Conservation (phyloP, 2,888 invertebrate species). For the Odontothrips loti region DNA sequence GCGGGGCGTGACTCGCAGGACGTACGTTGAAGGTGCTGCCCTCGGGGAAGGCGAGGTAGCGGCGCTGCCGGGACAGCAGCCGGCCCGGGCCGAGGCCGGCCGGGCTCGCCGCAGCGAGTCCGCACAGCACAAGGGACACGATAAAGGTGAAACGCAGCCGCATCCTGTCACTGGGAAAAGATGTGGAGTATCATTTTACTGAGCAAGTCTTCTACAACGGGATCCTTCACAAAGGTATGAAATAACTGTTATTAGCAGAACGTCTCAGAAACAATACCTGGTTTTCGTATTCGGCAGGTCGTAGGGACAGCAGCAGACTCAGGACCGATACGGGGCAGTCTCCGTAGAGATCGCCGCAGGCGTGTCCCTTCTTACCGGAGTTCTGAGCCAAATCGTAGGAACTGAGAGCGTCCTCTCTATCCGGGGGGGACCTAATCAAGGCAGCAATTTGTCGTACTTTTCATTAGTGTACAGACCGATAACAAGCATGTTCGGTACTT, state of each 20-base stretch:
- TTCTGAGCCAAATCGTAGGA: neutral
- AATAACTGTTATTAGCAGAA: too few species aligned
- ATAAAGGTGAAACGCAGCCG: neutral
- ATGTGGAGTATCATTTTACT: too few species aligned
- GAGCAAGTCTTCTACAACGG: too few species aligned
- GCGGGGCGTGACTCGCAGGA: neutral
- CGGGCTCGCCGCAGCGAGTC: neutral
- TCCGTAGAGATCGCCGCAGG: neutral
- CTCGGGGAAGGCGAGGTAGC: slow-evolving; percentile 12
- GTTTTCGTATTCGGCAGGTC: too few species aligned
- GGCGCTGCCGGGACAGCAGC: neutral
- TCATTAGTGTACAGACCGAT: too few species aligned
- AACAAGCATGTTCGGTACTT: too few species aligned
- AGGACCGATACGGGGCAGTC: slow-evolving; percentile 13
- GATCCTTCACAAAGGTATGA: too few species aligned
- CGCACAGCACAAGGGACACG: neutral
- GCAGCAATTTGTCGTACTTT: too few species aligned
- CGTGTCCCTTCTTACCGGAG: neutral
- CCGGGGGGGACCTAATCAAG: neutral
- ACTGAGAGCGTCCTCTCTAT: neutral
- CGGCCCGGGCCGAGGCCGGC: neutral
- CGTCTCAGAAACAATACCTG: too few species aligned
- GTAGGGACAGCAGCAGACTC: neutral
- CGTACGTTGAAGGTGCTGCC: neutral
- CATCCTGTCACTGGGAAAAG: neutral